A percentile compares a stretch with the other conserved stretches of the same genome.
Evolutionary conservation across 2,797 vertebrate species (phyloP).

Genomic region (Scomberomorus guttatus): DNA sequence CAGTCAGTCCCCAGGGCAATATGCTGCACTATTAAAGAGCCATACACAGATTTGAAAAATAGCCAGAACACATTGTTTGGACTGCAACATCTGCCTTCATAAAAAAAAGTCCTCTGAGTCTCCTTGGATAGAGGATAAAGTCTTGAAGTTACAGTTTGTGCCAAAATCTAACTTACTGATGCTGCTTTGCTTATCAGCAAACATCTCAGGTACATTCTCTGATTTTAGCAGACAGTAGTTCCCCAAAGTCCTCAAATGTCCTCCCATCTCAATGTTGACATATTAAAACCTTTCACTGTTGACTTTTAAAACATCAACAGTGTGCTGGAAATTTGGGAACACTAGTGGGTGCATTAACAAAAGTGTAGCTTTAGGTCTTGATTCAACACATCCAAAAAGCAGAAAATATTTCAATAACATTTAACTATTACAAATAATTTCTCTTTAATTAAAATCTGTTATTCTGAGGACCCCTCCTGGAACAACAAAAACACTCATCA

Average conservation of each 20-base stretch:
- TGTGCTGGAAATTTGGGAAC: not conserved
- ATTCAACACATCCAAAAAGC: not conserved
- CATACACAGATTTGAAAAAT: not conserved
- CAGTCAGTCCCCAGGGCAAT: not conserved
- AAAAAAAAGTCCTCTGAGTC: constrained; percentile 9
- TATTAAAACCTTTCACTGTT: not conserved
- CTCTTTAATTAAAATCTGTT: not conserved
- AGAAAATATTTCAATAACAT: not conserved
- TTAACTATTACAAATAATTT: not conserved
- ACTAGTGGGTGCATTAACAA: not conserved
- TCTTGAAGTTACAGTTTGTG: not conserved
- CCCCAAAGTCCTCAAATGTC: not conserved
- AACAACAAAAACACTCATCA: too few relatives aligned
- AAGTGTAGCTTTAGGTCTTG: not conserved
- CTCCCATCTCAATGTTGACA: not conserved
- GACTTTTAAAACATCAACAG: not conserved
- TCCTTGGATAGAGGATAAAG: not conserved
- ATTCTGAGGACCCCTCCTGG: too few relatives aligned
- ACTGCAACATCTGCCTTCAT: not conserved
- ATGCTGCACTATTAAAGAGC: constrained; percentile 33
- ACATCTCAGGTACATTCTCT: not conserved
- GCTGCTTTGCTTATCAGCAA: not conserved
- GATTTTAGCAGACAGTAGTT: not conserved
- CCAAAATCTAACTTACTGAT: not conserved
- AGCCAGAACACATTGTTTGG: not conserved